Percentiles rank a stretch among this genome's conserved stretches.
phyloP scores from a whole-genome alignment of 2,797 vertebrate species.

The Dromococcyx pavoninus region DNA sequence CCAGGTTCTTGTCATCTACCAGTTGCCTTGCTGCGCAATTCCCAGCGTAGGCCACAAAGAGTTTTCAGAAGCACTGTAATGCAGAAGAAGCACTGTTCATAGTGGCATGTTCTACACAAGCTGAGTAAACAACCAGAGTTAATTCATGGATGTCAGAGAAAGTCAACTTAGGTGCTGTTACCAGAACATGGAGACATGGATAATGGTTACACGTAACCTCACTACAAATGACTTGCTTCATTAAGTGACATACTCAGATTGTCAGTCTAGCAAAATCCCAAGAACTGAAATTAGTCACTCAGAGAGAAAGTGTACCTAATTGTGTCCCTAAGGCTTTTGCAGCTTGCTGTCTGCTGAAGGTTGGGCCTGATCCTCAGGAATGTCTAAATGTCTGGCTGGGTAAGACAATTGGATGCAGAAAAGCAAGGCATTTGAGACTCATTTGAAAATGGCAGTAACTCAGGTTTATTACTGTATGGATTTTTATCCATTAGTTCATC shows the following conservation, averaged over 20 bases:
- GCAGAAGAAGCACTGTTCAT: neutral
- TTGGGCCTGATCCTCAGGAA: neutral
- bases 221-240: neutral
- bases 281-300: neutral
- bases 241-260: neutral
- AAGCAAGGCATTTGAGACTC: neutral
- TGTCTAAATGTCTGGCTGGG: neutral
- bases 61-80: neutral
- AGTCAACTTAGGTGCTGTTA: neutral
- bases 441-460: neutral
- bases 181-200: neutral
- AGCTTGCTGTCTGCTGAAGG: neutral
- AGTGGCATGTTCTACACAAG: neutral
- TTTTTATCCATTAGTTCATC: neutral
- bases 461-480: neutral
- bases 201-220: neutral
- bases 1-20: neutral
- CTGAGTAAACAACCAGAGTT: neutral
- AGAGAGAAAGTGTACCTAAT: neutral
- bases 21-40: neutral
- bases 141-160: neutral
- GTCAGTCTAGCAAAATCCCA: neutral
- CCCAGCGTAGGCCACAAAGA: neutral
- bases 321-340: neutral
- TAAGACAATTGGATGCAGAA: neutral